A percentile compares a stretch with the other conserved stretches of the same genome.
These are phyloP conservation scores for Aeoliscus strigatus DNA, from an alignment of 2,797 vertebrate genomes.

Conservation along the genomic window DNA sequence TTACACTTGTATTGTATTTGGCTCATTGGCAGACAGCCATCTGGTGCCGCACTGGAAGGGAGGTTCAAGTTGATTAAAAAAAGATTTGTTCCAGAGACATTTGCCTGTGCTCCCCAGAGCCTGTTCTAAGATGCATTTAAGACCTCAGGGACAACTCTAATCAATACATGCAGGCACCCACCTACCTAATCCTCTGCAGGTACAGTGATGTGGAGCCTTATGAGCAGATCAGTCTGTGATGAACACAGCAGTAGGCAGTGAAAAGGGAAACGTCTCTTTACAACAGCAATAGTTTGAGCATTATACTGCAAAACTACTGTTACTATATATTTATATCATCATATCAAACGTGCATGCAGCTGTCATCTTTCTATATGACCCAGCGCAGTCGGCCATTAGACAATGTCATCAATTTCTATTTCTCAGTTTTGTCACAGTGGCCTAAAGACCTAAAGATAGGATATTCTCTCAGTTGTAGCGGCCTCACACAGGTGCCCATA, in stretches of 20 bases:
- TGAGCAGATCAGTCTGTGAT: slow-evolving; percentile 22
- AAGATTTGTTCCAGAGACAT: slow-evolving; percentile 40
- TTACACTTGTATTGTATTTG: slow-evolving; percentile 34
- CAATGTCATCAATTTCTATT: background rate
- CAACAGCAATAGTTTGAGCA: background rate
- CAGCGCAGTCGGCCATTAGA: background rate
- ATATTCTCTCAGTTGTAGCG: slow-evolving; percentile 3
- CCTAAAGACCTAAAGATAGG: background rate
- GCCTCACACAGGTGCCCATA: background rate
- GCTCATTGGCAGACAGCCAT: slow-evolving; percentile 32
- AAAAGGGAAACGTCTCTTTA: background rate
- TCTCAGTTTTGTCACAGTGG: background rate
- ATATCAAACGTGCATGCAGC: too few relatives aligned
- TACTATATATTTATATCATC: too few relatives aligned
- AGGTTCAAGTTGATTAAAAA: slow-evolving; percentile 57
- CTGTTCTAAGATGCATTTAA: slow-evolving; percentile 39
- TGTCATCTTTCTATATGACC: background rate
- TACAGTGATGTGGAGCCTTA: slow-evolving; percentile 20
- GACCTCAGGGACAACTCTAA: slow-evolving; percentile 42
- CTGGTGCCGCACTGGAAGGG: slow-evolving; percentile 32
- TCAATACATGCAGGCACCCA: slow-evolving; percentile 37
- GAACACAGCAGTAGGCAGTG: slow-evolving; percentile 2
- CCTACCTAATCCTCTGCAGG: slow-evolving; percentile 37
- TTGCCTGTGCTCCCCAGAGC: slow-evolving; percentile 22
- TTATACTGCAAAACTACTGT: too few relatives aligned